Conservation (phyloP, 64 coral and sea anemone species). For the Cladopsammia gracilis region DNA sequence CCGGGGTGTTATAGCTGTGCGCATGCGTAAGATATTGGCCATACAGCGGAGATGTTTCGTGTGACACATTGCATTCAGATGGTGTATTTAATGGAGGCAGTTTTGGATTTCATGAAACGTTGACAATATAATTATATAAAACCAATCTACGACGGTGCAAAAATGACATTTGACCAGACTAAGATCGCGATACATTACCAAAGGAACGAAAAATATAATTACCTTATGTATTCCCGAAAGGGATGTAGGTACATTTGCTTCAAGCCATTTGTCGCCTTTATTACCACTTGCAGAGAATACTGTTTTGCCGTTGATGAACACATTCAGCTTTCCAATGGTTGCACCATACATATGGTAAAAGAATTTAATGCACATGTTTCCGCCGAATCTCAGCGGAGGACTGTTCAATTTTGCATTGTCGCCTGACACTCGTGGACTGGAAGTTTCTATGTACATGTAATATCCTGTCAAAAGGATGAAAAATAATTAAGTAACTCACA, state of each 20-base stretch:
- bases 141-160: too few relatives aligned
- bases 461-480: neutral
- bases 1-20: too few relatives aligned
- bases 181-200: neutral
- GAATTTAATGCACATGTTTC: slow-evolving; percentile 16
- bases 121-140: too few relatives aligned
- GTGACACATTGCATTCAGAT: too few relatives aligned
- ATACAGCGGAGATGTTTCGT: too few relatives aligned
- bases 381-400: neutral
- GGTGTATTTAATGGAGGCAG: too few relatives aligned
- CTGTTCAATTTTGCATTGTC: slow-evolving; percentile 7
- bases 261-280: neutral
- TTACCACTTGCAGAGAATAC: neutral
- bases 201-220: neutral
- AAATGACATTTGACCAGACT: too few relatives aligned
- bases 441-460: slow-evolving; percentile 38
- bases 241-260: neutral
- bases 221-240: neutral
- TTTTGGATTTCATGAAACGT: too few relatives aligned
- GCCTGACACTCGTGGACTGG: neutral
- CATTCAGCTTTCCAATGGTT: neutral
- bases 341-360: slow-evolving; percentile 55
- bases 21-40: too few relatives aligned
- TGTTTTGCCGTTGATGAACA: neutral
- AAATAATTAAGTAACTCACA: too few relatives aligned